Conservation (phyloP, 2,113 vertebrate species). For the Melospiza melodia region DNA sequence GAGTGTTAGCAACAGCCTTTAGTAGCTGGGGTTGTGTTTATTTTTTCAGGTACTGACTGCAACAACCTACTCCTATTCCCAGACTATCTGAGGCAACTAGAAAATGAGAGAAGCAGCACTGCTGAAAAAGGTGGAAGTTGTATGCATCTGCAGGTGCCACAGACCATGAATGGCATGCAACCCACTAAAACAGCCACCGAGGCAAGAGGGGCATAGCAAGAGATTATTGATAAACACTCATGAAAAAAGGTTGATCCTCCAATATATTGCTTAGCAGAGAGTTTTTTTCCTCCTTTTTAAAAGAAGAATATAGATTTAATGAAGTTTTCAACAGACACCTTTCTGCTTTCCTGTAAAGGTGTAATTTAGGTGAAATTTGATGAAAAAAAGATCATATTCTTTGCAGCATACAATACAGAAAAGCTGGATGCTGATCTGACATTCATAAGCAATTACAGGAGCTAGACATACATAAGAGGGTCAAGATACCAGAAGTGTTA, state of each 20-base stretch:
- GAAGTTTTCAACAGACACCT: neutral
- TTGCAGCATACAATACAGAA: neutral
- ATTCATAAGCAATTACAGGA: neutral
- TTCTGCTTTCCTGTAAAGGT: neutral
- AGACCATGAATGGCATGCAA: neutral
- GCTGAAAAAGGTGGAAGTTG: neutral
- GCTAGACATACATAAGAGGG: neutral
- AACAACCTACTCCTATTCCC: neutral
- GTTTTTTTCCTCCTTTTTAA: neutral
- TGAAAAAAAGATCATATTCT: neutral
- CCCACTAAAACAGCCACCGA: neutral
- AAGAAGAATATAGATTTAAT: neutral
- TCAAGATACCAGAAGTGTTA: neutral
- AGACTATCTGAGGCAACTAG: neutral
- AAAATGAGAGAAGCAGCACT: neutral
- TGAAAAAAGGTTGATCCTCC: neutral
- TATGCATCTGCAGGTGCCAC: neutral
- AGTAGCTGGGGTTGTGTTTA: neutral
- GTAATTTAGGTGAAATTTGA: neutral
- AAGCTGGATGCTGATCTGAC: neutral
- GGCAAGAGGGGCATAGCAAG: neutral
- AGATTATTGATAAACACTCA: neutral
- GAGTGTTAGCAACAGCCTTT: accelerated
- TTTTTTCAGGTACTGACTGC: neutral
- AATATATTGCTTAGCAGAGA: neutral